These are phyloP conservation scores for Atherix ibis DNA, from an alignment of 2,888 invertebrate species.

Conservation along the genomic window DNA sequence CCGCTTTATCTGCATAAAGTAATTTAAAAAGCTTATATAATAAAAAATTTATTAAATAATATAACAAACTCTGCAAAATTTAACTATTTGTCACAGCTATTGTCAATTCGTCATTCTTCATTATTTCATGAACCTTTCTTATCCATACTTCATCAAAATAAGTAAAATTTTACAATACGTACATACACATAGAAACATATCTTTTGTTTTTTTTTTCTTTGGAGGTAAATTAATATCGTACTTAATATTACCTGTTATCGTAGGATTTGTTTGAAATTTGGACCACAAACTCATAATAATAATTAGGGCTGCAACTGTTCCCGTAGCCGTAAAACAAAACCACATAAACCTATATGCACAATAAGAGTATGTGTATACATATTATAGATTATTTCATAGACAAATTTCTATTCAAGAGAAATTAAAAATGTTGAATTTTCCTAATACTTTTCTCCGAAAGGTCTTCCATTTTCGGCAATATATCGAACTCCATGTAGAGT, in stretches of 20 bases:
- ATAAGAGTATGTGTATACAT: no score
- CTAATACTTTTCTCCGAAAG: slow-evolving; percentile 58
- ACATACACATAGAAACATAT: no score
- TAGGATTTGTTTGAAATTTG: slow-evolving; percentile 71
- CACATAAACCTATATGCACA: slow-evolving; percentile 50
- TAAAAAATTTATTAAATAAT: no score
- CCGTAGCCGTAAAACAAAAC: slow-evolving; percentile 56
- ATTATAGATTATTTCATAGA: not conserved
- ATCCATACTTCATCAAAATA: no score
- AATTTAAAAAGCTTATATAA: no score
- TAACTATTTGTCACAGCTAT: no score
- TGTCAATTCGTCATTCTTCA: no score
- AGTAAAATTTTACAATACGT: no score
- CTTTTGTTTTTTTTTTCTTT: no score
- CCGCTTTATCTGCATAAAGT: no score
- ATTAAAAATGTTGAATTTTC: not conserved
- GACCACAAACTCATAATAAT: slow-evolving; percentile 67
- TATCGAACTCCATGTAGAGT: slow-evolving; percentile 66
- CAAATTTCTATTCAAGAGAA: not conserved
- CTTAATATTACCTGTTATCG: slow-evolving; percentile 45
- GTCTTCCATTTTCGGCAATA: slow-evolving; percentile 56
- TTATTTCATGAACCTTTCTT: no score
- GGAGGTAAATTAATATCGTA: slow-evolving; percentile 2
- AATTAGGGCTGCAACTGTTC: slow-evolving; percentile 52
- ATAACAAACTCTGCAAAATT: no score